Conservation (phyloP, 2,888 invertebrate species). For the Merodon equestris region DNA sequence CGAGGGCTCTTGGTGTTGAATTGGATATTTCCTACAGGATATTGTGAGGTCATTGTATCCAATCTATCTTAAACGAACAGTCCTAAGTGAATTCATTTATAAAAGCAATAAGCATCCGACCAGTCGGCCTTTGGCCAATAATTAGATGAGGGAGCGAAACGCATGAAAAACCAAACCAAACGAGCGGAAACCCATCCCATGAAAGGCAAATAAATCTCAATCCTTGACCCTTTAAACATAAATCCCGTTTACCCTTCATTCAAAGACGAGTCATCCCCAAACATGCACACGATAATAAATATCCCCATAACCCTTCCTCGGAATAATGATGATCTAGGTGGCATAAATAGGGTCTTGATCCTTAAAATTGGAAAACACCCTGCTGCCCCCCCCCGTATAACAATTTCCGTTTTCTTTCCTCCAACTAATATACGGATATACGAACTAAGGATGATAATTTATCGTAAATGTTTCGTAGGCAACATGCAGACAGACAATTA, state of each 20-base stretch:
- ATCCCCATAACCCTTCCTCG: slow-evolving; percentile 32
- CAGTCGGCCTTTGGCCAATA: too few species aligned
- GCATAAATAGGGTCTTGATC: slow-evolving; percentile 57
- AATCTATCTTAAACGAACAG: too few species aligned
- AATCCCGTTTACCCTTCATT: slow-evolving; percentile 44
- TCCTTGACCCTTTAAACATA: slow-evolving; percentile 43
- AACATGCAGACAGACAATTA: slow-evolving; percentile 51
- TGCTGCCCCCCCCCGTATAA: slow-evolving; percentile 20
- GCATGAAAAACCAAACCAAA: too few species aligned
- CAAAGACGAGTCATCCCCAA: slow-evolving; percentile 4
- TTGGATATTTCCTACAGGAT: too few species aligned
- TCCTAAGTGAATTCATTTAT: too few species aligned
- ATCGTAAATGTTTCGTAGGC: slow-evolving; percentile 30
- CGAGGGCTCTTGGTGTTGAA: too few species aligned
- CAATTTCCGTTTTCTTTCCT: slow-evolving; percentile 21
- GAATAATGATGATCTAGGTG: slow-evolving; percentile 44
- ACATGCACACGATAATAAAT: slow-evolving; percentile 26
- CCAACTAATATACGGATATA: neutral
- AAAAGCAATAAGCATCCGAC: too few species aligned
- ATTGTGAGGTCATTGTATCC: too few species aligned
- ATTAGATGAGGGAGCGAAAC: too few species aligned
- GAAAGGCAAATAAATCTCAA: slow-evolving; percentile 37
- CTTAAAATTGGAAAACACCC: slow-evolving; percentile 11
- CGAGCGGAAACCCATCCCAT: neutral
- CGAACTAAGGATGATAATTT: slow-evolving; percentile 42